Evolutionary conservation across 2,113 vertebrate genomes (phyloP).

Genomic region (Marmota monax): DNA sequence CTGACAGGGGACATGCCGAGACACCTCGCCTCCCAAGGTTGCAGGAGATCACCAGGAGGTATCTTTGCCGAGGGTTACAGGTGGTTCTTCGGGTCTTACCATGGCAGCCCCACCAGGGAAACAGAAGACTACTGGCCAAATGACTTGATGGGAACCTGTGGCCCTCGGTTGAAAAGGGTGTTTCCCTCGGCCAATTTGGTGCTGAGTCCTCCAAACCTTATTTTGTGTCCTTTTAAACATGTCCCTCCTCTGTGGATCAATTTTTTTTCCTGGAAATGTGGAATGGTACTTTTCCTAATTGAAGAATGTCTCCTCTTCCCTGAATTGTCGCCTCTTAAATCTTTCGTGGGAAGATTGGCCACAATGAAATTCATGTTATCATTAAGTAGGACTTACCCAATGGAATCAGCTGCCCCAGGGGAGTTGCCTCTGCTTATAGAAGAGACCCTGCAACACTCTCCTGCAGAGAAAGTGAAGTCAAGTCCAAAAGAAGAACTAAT

Average conservation of each 20-base stretch:
- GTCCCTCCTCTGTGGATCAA: not conserved
- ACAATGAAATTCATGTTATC: not conserved
- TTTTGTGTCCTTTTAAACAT: constrained; percentile 27
- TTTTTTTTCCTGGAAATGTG: not conserved
- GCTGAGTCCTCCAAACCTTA: not conserved
- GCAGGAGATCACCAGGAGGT: not conserved
- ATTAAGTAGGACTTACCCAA: not conserved
- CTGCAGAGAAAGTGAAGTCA: not conserved
- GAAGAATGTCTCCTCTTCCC: not conserved
- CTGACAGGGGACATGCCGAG: not conserved
- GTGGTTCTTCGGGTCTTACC: not conserved
- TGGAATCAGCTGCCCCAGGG: not conserved
- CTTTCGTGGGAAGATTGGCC: not conserved
- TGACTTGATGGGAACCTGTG: not conserved
- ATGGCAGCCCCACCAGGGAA: constrained; percentile 3
- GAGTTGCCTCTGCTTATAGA: not conserved
- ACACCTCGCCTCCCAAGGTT: not conserved
- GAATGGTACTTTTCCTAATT: not conserved
- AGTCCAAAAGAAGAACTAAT: constrained; percentile 3
- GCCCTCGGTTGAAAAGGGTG: not conserved
- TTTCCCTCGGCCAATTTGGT: not conserved
- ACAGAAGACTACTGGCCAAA: not conserved
- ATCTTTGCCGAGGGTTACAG: not conserved
- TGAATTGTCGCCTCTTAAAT: not conserved
- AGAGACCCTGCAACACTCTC: not conserved